phyloP scores from a whole-genome alignment of 2,113 vertebrate species.

The Antennarius striatus region DNA sequence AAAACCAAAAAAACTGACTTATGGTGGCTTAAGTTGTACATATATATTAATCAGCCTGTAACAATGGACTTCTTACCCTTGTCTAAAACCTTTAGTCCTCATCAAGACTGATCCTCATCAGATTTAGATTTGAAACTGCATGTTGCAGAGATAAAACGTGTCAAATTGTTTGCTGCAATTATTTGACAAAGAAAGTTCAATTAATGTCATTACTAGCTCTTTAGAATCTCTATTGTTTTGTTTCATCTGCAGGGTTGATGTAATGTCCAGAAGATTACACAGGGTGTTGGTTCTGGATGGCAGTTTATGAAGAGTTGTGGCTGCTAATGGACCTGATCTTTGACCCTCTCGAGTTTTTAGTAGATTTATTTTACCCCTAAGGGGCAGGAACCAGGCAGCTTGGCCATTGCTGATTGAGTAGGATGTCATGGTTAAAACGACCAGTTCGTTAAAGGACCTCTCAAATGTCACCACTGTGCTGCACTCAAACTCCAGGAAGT shows the following conservation, averaged over 20 bases:
- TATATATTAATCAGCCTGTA: conserved; percentile 23
- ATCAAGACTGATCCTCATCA: conserved; percentile 6
- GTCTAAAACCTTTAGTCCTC: conserved; percentile 9
- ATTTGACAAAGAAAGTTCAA: neutral
- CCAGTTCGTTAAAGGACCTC: conserved; percentile 12
- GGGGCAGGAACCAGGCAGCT: conserved; percentile 35
- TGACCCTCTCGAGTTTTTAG: conserved; percentile 49
- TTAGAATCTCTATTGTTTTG: neutral
- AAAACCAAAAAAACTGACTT: conserved; percentile 25
- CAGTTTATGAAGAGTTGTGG: conserved; percentile 25
- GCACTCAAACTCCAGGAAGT: conserved; percentile 2
- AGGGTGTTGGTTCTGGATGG: conserved; percentile 25
- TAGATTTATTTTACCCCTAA: conserved; percentile 23
- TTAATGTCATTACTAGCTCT: neutral
- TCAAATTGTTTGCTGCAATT: conserved; percentile 15
- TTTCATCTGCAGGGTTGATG: neutral
- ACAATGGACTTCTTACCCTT: conserved; percentile 23
- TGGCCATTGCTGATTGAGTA: conserved; percentile 41
- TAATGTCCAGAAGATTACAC: neutral
- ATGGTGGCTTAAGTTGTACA: conserved; percentile 2
- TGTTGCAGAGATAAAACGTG: conserved; percentile 35
- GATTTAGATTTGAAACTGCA: conserved; percentile 21
- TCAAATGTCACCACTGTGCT: conserved; percentile 16
- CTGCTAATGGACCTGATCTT: conserved; percentile 42
- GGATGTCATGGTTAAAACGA: conserved; percentile 16